phyloP scores from a whole-genome alignment of 2,113 vertebrate species.

The Rhizomys pruinosus region DNA sequence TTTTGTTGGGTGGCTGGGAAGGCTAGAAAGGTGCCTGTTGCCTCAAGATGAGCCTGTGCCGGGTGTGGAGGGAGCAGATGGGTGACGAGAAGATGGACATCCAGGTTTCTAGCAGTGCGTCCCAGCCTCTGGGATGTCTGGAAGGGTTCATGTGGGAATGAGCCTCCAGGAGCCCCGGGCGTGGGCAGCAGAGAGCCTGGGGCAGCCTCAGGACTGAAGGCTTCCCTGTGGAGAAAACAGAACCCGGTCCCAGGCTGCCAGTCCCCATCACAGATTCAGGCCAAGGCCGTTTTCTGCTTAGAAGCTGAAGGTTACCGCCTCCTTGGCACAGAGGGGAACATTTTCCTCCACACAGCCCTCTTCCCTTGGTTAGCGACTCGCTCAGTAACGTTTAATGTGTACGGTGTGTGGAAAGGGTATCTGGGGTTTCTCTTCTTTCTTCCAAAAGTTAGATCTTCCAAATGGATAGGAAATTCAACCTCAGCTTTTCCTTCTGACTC shows the following conservation, averaged over 20 bases:
- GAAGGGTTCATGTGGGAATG: too few species aligned
- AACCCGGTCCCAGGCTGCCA: accelerated
- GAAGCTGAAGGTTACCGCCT: background rate
- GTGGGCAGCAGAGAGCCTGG: background rate
- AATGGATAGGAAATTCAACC: constrained; percentile 7
- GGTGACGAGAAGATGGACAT: accelerated
- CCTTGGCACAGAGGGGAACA: accelerated
- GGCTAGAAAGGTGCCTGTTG: background rate
- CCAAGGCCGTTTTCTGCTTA: background rate
- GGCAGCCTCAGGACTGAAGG: accelerated
- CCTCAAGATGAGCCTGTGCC: background rate
- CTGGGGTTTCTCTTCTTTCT: background rate
- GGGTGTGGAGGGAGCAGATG: background rate
- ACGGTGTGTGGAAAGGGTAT: background rate
- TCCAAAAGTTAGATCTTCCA: background rate
- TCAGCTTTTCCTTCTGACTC: background rate
- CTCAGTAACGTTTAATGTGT: accelerated
- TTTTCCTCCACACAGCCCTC: accelerated
- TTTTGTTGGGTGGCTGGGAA: background rate
- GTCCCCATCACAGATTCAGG: background rate
- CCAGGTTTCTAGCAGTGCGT: accelerated
- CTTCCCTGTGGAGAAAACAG: accelerated
- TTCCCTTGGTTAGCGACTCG: accelerated
- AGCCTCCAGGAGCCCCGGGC: too few species aligned
- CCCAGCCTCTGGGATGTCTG: too few species aligned